Evolutionary conservation across 1,140 invertebrate species (phyloP), one percentile per base, ranked within the genome.

Genomic region (Drosophila mayri): DNA sequence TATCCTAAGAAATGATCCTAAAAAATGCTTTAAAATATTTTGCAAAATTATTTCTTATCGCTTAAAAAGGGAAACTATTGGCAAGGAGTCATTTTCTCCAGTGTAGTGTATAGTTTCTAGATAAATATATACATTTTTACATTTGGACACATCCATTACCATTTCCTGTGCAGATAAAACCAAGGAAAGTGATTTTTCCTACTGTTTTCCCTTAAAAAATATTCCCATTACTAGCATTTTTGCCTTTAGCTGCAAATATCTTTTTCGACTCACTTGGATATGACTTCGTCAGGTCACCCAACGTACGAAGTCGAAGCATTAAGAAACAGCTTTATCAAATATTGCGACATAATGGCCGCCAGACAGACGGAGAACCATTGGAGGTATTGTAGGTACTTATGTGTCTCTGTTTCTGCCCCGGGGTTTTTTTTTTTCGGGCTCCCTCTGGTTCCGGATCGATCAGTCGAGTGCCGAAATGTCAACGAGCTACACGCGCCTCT

Each of bases 261-360:
- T 49, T 18, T 50, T 12, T 1, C 14, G 4, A 28, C 10, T 12
- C 9, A n/a, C n/a, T 11, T 32, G n/a, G 5, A 44, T 22, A 44
- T 11, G 11, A 6, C 16, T 28, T 2, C 9, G 28, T 8, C 22
- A 61, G 62, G 62, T 64, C 38, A 61, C 11, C 38, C 55, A 61
- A 28, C 38, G 62, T 18, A 14, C 11, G 28, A 41, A 30, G 18
- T 20, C 10, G 18, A 41, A 3, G 22, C 10, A 54, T 25, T 22
- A 30, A 11, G 62, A 74, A 83, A 79, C 72, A 68, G 57, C 68
- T 84, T 84, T 71, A 79, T 64, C 59, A 84, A 84, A 76, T 71
- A 79, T 72, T 62, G 35, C 44, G 20, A 8, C 50, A 47, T 40
- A 25, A 37, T 32, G 25, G 6, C 7, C 10, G 37, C 1, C 9